phyloP scores from a whole-genome alignment of 2,888 invertebrate genomes.

The Syrphus vitripennis region DNA sequence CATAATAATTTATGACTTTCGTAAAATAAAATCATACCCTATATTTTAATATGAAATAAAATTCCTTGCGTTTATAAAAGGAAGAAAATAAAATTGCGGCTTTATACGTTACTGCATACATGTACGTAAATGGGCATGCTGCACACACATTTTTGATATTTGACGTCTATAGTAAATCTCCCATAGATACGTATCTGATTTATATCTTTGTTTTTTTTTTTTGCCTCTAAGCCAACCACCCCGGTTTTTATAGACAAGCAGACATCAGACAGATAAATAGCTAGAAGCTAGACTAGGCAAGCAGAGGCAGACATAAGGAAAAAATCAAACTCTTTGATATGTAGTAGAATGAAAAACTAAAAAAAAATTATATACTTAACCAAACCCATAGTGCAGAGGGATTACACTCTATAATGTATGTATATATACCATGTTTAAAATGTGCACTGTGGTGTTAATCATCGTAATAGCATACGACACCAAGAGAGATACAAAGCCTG shows the following conservation, averaged over 20 bases:
- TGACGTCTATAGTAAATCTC: slow-evolving; percentile 54
- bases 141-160: slow-evolving; percentile 41
- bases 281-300: not conserved
- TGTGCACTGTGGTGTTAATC: slow-evolving; percentile 61
- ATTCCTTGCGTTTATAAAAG: not conserved
- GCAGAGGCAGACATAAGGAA: slow-evolving; percentile 1
- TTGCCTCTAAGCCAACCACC: slow-evolving; percentile 14
- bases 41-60: not conserved
- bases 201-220: no score
- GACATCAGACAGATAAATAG: slow-evolving; percentile 22
- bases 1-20: no score
- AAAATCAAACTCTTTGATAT: slow-evolving; percentile 19
- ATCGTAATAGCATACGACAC: slow-evolving; percentile 59
- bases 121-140: slow-evolving; percentile 11
- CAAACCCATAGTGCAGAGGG: not conserved
- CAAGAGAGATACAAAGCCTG: slow-evolving; percentile 36
- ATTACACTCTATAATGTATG: slow-evolving; percentile 20
- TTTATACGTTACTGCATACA: no score
- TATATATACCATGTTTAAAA: slow-evolving; percentile 1
- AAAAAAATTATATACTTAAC: not conserved
- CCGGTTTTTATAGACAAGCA: slow-evolving; percentile 26
- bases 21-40: not conserved
- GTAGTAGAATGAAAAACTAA: not conserved
- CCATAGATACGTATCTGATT: slow-evolving; percentile 47
- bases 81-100: not conserved